phyloP scores from a whole-genome alignment of 53 echinoderm and acorn worm species.

The Zoroaster sp. region DNA sequence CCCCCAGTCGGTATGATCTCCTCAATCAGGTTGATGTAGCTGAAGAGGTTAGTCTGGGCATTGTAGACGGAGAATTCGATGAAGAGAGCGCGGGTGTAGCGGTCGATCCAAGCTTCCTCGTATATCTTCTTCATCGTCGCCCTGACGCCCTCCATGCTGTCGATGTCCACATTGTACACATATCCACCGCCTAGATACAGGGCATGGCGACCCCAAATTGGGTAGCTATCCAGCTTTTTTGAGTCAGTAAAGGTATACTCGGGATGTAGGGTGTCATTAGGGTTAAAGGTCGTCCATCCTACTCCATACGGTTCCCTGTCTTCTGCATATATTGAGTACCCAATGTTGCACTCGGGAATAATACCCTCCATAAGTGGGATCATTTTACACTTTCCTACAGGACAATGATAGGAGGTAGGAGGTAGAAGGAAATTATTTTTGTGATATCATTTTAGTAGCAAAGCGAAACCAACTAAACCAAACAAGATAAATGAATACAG shows the following conservation, averaged over 20 bases:
- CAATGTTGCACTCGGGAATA: conserved; percentile 70
- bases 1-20: conserved; percentile 90
- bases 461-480: no score
- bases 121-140: conserved; percentile 45
- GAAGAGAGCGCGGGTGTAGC: conserved; percentile 80
- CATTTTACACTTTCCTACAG: conserved; percentile 4
- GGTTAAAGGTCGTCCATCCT: conserved; percentile 74
- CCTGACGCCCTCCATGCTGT: not conserved
- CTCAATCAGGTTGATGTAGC: conserved; percentile 71
- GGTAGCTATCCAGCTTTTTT: conserved; percentile 80
- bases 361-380: not conserved
- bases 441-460: no score
- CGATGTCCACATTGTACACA: conserved; percentile 25
- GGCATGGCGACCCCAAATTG: conserved; percentile 79
- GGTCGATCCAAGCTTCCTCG: conserved; percentile 82
- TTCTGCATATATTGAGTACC: conserved; percentile 52
- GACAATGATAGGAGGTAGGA: not conserved
- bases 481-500: no score
- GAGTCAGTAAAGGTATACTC: conserved; percentile 74
- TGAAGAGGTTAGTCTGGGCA: conserved; percentile 90
- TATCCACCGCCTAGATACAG: conserved; percentile 91
- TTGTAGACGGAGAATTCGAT: conserved; percentile 91
- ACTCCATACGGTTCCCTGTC: conserved; percentile 66
- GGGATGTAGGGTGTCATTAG: not conserved
- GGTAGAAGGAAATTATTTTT: no score